phyloP scores from a whole-genome alignment of 23 tunicate genomes.

The Styela plicata region DNA sequence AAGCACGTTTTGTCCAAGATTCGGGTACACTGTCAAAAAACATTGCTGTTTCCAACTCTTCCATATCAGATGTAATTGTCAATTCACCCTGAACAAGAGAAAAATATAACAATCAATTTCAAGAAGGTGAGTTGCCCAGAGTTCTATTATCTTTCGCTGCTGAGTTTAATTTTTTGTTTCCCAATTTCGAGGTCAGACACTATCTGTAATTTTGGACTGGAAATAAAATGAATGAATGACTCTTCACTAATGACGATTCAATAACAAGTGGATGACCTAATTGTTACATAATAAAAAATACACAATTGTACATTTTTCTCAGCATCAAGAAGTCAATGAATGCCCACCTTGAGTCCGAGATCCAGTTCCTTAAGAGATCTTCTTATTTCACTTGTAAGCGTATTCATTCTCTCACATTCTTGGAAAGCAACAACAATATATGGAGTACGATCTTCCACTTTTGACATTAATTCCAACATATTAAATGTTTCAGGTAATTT shows the following conservation, averaged over 20 bases:
- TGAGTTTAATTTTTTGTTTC: too few species aligned
- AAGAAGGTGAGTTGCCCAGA: too few species aligned
- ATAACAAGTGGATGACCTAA: neutral
- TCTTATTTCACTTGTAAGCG: slow-evolving; percentile 74
- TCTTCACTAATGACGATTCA: neutral
- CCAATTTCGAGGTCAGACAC: too few species aligned
- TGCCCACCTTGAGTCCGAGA: slow-evolving; percentile 84
- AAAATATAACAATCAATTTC: too few species aligned
- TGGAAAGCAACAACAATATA: slow-evolving; percentile 99
- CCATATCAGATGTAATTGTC: slow-evolving; percentile 97
- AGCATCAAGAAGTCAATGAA: too few species aligned
- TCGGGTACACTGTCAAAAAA: slow-evolving; percentile 92
- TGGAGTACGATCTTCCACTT: slow-evolving; percentile 96
- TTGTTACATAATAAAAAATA: neutral
- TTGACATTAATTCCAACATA: slow-evolving; percentile 68
- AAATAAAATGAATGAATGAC: too few species aligned
- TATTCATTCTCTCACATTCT: slow-evolving; percentile 99
- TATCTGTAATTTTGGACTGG: too few species aligned
- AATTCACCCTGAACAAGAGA: slow-evolving; percentile 96
- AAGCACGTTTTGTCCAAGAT: slow-evolving; percentile 92
- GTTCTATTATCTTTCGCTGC: too few species aligned
- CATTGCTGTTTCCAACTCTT: slow-evolving; percentile 86
- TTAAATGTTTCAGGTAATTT: slow-evolving; percentile 93
- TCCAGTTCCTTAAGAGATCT: slow-evolving; percentile 90
- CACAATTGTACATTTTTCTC: too few species aligned